Conservation (phyloP, 2,888 invertebrate species). For the Acleris emargana region DNA sequence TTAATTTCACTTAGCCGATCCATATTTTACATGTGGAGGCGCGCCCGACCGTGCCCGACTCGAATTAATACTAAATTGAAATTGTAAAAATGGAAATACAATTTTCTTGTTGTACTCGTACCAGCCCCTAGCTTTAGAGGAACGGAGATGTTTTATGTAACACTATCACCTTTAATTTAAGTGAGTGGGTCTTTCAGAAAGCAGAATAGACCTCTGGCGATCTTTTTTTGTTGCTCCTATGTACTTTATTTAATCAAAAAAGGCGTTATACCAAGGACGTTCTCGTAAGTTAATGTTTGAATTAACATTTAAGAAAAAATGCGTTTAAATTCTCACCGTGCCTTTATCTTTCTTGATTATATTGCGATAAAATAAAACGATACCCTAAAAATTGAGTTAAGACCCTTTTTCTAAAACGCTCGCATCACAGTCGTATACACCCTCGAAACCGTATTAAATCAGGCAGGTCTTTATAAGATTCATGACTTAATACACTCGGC, state of each 20-base stretch:
- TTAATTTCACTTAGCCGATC: slow-evolving; percentile 84
- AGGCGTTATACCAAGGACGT: too few species aligned
- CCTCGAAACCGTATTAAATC: slow-evolving; percentile 59
- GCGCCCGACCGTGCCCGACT: slow-evolving; percentile 76
- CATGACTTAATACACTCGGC: slow-evolving; percentile 77
- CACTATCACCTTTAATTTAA: slow-evolving; percentile 41
- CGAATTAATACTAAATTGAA: slow-evolving; percentile 84
- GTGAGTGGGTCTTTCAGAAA: slow-evolving; percentile 11
- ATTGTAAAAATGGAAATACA: slow-evolving; percentile 84
- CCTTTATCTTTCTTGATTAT: background rate
- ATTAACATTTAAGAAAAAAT: too few species aligned
- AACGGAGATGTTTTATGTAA: slow-evolving; percentile 74
- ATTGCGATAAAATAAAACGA: background rate
- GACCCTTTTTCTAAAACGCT: slow-evolving; percentile 31
- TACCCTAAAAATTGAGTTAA: slow-evolving; percentile 29
- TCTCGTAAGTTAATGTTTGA: too few species aligned
- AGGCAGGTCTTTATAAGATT: slow-evolving; percentile 77
- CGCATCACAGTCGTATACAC: slow-evolving; percentile 40
- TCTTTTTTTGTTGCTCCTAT: background rate
- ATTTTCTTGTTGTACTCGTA: slow-evolving; percentile 71
- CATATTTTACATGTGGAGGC: slow-evolving; percentile 84
- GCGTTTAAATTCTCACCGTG: too few species aligned
- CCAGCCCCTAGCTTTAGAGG: slow-evolving; percentile 65
- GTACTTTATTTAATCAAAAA: too few species aligned
- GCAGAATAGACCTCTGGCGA: background rate